These are phyloP conservation scores for Metopolophium dirhodum DNA, from an alignment of 1,140 invertebrate genomes.

Conservation along the genomic window DNA sequence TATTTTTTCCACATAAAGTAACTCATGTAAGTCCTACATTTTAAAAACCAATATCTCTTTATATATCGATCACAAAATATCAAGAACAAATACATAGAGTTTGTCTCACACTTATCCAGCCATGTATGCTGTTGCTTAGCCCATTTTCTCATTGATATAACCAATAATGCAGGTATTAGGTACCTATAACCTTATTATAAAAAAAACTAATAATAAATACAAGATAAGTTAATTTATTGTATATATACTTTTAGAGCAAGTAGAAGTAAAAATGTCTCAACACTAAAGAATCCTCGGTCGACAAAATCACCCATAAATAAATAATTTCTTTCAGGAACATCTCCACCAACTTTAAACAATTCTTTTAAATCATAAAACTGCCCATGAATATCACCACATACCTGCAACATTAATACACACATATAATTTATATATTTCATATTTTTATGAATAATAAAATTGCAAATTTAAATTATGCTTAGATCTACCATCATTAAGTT, in stretches of 20 bases:
- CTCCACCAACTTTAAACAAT: slow-evolving; percentile 97
- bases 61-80: too few species aligned
- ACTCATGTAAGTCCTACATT: too few species aligned
- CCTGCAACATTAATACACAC: slow-evolving; percentile 68
- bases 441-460: background rate
- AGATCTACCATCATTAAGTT: background rate
- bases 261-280: slow-evolving; percentile 97
- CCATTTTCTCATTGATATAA: too few species aligned
- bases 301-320: slow-evolving; percentile 99
- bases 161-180: too few species aligned
- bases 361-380: slow-evolving; percentile 99
- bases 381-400: slow-evolving; percentile 99
- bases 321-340: slow-evolving; percentile 99
- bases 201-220: background rate
- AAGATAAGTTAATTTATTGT: background rate
- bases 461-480: background rate
- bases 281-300: slow-evolving; percentile 98
- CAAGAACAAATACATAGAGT: too few species aligned
- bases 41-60: too few species aligned
- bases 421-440: too few species aligned
- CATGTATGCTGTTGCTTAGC: too few species aligned
- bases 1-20: too few species aligned
- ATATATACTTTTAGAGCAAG: slow-evolving; percentile 90
- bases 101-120: too few species aligned
- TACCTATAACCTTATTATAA: too few species aligned